A percentile compares a stretch with the other conserved stretches of the same genome.
phyloP scores from a whole-genome alignment of 2,113 vertebrate species.

The Brachypodius melanocephalos region DNA sequence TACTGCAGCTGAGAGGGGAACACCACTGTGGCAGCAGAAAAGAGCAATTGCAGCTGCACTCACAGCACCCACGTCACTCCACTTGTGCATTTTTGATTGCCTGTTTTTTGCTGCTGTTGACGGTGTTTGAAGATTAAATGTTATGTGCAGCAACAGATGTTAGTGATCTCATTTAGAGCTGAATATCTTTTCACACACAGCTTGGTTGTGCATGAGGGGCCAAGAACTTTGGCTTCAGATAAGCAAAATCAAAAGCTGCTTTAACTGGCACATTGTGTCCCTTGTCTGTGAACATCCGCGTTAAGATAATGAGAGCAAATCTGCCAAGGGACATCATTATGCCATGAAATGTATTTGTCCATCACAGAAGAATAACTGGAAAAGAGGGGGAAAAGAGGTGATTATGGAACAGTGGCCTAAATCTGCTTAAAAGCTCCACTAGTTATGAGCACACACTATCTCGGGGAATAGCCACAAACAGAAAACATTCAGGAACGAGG shows the following conservation, averaged over 20 bases:
- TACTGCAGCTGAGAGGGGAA: not conserved
- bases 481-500: not conserved
- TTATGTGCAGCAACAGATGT: slow-evolving; percentile 50
- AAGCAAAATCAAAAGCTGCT: slow-evolving; percentile 56
- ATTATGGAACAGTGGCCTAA: not conserved
- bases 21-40: not conserved
- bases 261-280: slow-evolving; percentile 24
- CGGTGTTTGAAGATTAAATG: slow-evolving; percentile 16
- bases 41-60: not conserved
- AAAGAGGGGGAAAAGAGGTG: not conserved
- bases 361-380: not conserved
- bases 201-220: slow-evolving; percentile 11
- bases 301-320: slow-evolving; percentile 36
- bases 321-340: not conserved
- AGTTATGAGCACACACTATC: not conserved
- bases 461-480: not conserved
- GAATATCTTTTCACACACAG: slow-evolving; percentile 44
- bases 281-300: slow-evolving; percentile 28
- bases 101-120: not conserved
- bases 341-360: not conserved
- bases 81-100: not conserved
- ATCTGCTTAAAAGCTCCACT: slow-evolving; percentile 2
- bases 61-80: not conserved
- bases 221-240: slow-evolving; percentile 52
- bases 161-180: slow-evolving; percentile 41